A percentile compares a stretch with the other conserved stretches of the same genome.
Evolutionary conservation across 2,797 vertebrate species (phyloP).

Genomic region (Cheirogaleus major): DNA sequence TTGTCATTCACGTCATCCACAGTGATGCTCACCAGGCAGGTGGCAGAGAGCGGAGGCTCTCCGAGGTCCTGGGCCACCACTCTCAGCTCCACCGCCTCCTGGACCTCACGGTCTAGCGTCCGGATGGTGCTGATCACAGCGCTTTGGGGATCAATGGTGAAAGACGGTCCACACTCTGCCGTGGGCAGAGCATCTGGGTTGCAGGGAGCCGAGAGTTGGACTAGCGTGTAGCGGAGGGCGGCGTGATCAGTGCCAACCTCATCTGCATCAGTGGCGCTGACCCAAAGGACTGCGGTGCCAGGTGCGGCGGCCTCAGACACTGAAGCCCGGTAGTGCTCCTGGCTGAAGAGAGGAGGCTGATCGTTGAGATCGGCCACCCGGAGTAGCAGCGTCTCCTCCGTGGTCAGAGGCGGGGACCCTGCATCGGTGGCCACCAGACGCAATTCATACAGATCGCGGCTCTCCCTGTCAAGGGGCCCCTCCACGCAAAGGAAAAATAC

Average conservation of each 20-base stretch:
- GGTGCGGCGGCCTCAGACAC: conserved; percentile 89
- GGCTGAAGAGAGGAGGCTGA: conserved; percentile 89
- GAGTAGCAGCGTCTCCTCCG: conserved; percentile 86
- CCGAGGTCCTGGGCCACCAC: conserved; percentile 92
- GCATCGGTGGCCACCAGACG: conserved; percentile 89
- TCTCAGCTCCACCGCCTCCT: conserved; percentile 86
- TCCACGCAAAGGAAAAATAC: conserved; percentile 91
- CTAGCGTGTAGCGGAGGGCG: conserved; percentile 87
- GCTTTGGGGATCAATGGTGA: conserved; percentile 87
- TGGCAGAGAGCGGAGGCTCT: conserved; percentile 87
- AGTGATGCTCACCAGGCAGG: conserved; percentile 88
- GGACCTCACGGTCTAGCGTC: conserved; percentile 89
- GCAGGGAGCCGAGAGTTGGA: background rate
- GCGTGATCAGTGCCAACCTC: conserved; percentile 87
- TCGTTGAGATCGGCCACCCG: conserved; percentile 92
- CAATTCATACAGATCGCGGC: conserved; percentile 88
- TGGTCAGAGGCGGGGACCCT: conserved; percentile 88
- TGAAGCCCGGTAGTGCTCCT: conserved; percentile 82
- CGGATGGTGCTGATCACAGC: conserved; percentile 88
- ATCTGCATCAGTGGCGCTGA: conserved; percentile 90
- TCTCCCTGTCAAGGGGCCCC: conserved; percentile 90
- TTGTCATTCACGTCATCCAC: conserved; percentile 95
- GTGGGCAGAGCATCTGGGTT: conserved; percentile 31
- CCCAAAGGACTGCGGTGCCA: conserved; percentile 89
- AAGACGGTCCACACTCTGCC: conserved; percentile 46